Evolutionary conservation across 2,113 vertebrate species (phyloP).

Genomic region (Sialia sialis): DNA sequence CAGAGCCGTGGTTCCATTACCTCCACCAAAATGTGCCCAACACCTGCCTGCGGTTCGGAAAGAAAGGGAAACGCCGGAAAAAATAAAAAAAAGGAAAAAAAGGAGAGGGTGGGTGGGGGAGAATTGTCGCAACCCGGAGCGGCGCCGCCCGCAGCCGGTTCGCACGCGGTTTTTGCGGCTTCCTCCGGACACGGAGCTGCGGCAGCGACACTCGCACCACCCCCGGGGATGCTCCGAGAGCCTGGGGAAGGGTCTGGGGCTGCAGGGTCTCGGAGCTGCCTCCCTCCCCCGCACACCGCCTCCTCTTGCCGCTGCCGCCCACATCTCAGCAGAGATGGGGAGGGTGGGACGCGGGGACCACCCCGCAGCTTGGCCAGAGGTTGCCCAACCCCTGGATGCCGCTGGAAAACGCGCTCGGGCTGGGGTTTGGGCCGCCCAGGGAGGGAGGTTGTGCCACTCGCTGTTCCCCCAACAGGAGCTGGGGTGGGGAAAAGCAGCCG

Average conservation of each 20-base stretch:
- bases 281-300: neutral
- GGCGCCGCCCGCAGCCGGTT: neutral
- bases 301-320: neutral
- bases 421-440: neutral
- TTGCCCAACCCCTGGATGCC: neutral
- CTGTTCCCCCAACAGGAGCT: neutral
- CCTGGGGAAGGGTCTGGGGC: neutral
- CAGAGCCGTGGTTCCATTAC: neutral
- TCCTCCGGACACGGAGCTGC: neutral
- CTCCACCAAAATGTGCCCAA: neutral
- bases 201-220: neutral
- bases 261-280: neutral
- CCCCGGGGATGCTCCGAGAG: neutral
- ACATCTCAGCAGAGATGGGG: neutral
- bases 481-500: neutral
- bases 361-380: neutral
- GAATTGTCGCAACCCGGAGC: accelerated
- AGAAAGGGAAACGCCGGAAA: neutral
- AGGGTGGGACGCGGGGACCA: neutral
- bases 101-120: accelerated
- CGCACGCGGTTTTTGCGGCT: neutral
- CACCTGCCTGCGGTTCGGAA: neutral
- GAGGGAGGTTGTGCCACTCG: neutral
- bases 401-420: neutral
- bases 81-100: neutral